Conservation (phyloP, 2,797 vertebrate genomes). For the Helostoma temminkii region DNA sequence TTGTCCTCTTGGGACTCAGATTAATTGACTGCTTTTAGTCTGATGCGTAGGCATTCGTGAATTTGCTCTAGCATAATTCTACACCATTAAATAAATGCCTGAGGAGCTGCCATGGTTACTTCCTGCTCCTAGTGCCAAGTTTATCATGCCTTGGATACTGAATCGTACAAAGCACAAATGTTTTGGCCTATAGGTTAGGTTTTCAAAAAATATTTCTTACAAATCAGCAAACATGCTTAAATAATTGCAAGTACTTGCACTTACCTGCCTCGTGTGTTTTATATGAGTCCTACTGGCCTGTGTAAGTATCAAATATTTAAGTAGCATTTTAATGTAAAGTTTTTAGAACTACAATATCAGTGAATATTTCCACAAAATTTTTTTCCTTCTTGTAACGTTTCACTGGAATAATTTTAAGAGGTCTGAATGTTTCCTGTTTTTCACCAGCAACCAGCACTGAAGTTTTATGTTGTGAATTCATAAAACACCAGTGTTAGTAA, state of each 20-base stretch:
- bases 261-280: neutral
- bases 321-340: no score
- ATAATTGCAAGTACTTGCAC: neutral
- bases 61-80: slow-evolving; percentile 6
- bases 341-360: no score
- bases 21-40: neutral
- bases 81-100: slow-evolving; percentile 21
- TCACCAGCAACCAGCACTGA: no score
- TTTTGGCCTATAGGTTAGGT: neutral
- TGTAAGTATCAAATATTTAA: no score
- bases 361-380: no score
- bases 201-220: neutral
- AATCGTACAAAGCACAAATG: neutral
- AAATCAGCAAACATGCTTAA: neutral
- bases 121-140: neutral
- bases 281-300: no score
- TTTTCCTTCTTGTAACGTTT: no score
- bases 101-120: neutral
- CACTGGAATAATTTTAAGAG: no score
- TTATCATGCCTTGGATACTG: neutral
- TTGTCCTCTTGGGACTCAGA: neutral
- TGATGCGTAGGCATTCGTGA: neutral
- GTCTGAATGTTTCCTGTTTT: no score
- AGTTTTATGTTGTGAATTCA: no score
- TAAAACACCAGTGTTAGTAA: no score